Base-by-base conservation (phyloP, 2,888 invertebrate species). In the Abrostola triplasia region DNA sequence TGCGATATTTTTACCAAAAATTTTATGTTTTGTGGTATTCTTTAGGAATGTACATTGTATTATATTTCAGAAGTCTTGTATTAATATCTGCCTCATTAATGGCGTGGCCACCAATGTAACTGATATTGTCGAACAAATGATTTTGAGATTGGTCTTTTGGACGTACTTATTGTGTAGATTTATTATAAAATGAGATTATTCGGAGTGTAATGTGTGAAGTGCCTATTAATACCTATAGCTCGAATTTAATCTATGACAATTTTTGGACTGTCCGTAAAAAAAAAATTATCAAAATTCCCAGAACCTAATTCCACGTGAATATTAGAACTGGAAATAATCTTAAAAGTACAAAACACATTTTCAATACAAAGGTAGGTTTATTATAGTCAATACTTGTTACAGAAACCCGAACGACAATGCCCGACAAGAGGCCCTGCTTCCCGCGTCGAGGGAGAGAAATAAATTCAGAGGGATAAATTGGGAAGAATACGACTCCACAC, bases 401-500 rank as follows among this genome's bases (percentile, higher is more conserved):
- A 98, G 98, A 78, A 98, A 97, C 90, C 98, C 98, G 11, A 98
- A 98, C 87, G 98, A 98, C 88, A 97, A 97, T 88, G 96, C 96
- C 81, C 96, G 97, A 36, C 97, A 96, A 86, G 98, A 98, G 84
- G 96, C 96, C 0, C 95, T 96, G 55, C 93, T 98, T 72, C 97
- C 97, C 5, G 97, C 97, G 52, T 98, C 97, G 58, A 96, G 97
- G 84, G 98, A 98, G 86, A 96, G 97, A 75, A 98, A 97, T 95
- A 96, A 97, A 83, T 98, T 98, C 91, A 96, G 97, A 57, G 97
- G 96, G 76, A 96, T 97, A 80, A 96, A 95, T 57, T 99, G 99
- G 99, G 98, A 98, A 79, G 97, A 97, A 86, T 99, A 98, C 93
- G 98, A 98, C 89, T 97, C 97, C 0, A 96, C 98, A 70, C 98